These are phyloP conservation scores for Archips xylosteana DNA, from an alignment of 2,888 invertebrate genomes.

Conservation along the genomic window DNA sequence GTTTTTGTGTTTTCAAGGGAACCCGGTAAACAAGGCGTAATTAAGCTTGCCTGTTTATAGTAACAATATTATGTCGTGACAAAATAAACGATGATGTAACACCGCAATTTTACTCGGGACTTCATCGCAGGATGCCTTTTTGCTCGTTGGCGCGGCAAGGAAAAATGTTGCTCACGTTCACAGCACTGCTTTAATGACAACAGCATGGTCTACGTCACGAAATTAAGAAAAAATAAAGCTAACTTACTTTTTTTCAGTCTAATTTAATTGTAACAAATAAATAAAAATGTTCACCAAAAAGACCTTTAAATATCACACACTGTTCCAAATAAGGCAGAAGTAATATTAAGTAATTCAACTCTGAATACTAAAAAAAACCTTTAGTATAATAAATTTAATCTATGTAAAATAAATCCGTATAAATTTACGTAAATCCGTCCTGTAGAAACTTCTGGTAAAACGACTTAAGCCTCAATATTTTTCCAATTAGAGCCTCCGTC, in stretches of 20 bases:
- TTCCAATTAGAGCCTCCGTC: conserved; percentile 58
- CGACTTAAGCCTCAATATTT: conserved; percentile 56
- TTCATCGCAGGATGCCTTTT: conserved; percentile 13
- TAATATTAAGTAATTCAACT: not conserved
- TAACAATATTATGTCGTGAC: conserved; percentile 43
- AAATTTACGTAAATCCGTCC: conserved; percentile 3
- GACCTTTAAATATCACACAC: not conserved
- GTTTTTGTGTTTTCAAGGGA: conserved; percentile 34
- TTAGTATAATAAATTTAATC: not conserved
- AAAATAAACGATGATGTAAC: conserved; percentile 43
- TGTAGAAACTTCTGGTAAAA: conserved; percentile 29
- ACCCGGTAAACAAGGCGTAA: conserved; percentile 35
- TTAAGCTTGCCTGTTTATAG: conserved; percentile 31
- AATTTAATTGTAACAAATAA: not conserved
- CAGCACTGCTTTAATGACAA: conserved; percentile 2
- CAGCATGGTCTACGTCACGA: not conserved
- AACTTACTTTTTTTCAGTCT: no score
- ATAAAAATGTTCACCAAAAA: not conserved
- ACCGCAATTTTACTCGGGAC: conserved; percentile 32
- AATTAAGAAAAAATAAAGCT: no score
- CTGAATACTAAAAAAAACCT: not conserved
- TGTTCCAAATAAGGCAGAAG: not conserved
- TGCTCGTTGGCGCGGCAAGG: not conserved
- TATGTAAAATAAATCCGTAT: not conserved
- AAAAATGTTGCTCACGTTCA: not conserved